A percentile compares a stretch with the other conserved stretches of the same genome.
Evolutionary conservation across 2,797 vertebrate genomes (phyloP).

Genomic region (Centropyge bicolor): DNA sequence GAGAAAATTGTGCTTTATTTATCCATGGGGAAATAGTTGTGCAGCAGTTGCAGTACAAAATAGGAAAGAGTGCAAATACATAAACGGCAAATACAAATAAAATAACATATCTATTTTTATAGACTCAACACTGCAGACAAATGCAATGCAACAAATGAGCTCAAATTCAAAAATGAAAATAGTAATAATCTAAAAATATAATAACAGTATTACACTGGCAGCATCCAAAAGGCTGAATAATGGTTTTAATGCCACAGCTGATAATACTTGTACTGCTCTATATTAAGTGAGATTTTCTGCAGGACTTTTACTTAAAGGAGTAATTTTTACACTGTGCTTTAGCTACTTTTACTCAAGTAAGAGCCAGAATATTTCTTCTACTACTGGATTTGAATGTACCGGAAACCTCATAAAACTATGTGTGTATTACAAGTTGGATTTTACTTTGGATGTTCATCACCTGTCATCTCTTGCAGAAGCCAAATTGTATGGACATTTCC

Average conservation of each 20-base stretch:
- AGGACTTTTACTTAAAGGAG: background rate
- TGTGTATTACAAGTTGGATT: background rate
- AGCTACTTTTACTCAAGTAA: background rate
- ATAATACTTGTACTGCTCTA: background rate
- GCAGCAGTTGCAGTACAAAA: background rate
- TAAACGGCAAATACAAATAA: background rate
- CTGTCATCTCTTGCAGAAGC: background rate
- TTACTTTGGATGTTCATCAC: background rate
- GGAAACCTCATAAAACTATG: background rate
- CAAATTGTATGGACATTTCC: background rate
- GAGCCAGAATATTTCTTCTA: background rate
- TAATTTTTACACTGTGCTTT: background rate
- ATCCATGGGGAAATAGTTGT: background rate
- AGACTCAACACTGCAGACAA: background rate
- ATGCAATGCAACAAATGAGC: too few relatives aligned
- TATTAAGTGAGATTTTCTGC: background rate
- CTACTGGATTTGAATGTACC: background rate
- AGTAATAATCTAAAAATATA: background rate
- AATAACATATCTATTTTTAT: background rate
- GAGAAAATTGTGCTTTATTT: background rate
- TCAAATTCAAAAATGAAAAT: too few relatives aligned
- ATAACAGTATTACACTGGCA: background rate
- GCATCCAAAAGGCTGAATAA: background rate
- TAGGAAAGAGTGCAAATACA: background rate
- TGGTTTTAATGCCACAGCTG: background rate